phyloP scores from a whole-genome alignment of 2,888 invertebrate species.

The Tenthredo distinguenda region DNA sequence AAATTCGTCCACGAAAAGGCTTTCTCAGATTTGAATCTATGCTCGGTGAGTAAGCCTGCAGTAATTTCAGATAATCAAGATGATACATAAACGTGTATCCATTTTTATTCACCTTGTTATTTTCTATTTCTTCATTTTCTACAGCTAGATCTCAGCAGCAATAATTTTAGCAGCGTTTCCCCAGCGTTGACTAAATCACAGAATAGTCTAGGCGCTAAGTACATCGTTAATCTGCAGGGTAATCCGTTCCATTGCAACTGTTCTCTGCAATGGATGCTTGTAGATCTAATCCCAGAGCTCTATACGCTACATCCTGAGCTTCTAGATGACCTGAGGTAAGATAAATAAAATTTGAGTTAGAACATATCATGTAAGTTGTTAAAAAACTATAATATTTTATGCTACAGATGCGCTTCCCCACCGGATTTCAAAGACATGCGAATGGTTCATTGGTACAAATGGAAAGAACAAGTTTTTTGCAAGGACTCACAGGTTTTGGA shows the following conservation, averaged over 20 bases:
- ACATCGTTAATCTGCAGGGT: conserved; percentile 80
- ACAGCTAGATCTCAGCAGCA: conserved; percentile 82
- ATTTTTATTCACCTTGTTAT: conserved; percentile 39
- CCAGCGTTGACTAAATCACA: conserved; percentile 71
- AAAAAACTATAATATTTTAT: conserved; percentile 41
- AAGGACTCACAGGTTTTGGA: conserved; percentile 63
- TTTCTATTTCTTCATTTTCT: conserved; percentile 57
- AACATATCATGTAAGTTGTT: background rate
- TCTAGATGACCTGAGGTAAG: conserved; percentile 80
- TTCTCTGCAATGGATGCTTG: conserved; percentile 82
- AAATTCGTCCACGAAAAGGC: conserved; percentile 73
- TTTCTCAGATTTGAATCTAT: conserved; percentile 78
- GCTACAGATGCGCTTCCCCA: conserved; percentile 80
- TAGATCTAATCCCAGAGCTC: conserved; percentile 79
- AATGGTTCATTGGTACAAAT: conserved; percentile 82
- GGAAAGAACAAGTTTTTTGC: conserved; percentile 80
- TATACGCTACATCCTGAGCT: conserved; percentile 78
- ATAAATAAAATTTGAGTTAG: background rate
- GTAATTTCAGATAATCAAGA: conserved; percentile 15
- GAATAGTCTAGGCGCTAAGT: conserved; percentile 74
- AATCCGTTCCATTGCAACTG: conserved; percentile 85
- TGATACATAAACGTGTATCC: background rate
- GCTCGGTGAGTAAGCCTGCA: conserved; percentile 79
- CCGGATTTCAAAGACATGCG: conserved; percentile 78
- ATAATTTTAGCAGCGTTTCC: conserved; percentile 78